phyloP scores from a whole-genome alignment of 2,113 vertebrate species.

The Centrocercus urophasianus region DNA sequence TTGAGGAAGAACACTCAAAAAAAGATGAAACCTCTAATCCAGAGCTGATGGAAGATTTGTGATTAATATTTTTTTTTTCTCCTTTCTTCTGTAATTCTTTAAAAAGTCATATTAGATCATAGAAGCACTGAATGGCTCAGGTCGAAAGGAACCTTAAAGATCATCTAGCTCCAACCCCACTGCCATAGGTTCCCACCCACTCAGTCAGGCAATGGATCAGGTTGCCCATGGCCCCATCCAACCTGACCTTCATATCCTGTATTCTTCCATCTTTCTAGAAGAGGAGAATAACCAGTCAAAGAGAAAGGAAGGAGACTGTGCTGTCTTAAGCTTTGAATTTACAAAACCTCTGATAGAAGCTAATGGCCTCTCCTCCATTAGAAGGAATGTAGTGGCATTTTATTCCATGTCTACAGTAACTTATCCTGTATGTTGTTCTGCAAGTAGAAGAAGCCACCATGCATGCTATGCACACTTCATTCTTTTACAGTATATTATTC shows the following conservation, averaged over 20 bases:
- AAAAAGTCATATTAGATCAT: not conserved
- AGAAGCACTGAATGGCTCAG: not conserved
- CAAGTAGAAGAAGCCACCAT: not conserved
- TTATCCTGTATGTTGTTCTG: not conserved
- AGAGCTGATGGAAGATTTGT: constrained; percentile 59
- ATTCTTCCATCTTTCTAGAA: constrained; percentile 37
- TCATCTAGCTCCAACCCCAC: not conserved
- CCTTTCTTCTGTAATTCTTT: not conserved
- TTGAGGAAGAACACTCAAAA: constrained; percentile 67
- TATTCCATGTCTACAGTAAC: not conserved
- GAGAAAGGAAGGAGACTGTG: not conserved
- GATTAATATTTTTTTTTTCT: constrained; percentile 57
- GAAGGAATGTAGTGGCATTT: not conserved
- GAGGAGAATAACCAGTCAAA: constrained; percentile 11
- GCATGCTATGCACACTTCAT: fast-evolving
- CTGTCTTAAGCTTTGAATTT: constrained; percentile 7
- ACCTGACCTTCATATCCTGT: not conserved
- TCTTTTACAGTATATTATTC: not conserved
- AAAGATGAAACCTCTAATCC: constrained; percentile 37
- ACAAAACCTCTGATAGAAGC: not conserved
- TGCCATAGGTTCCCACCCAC: not conserved
- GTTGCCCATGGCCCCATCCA: not conserved
- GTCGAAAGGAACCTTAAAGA: not conserved
- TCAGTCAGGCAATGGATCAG: not conserved
- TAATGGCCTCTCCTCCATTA: not conserved